Percentiles rank a stretch among this genome's conserved stretches.
Conservation (phyloP, 92 coral and sea anemone genomes). For the Isaurus tuberculatus region DNA sequence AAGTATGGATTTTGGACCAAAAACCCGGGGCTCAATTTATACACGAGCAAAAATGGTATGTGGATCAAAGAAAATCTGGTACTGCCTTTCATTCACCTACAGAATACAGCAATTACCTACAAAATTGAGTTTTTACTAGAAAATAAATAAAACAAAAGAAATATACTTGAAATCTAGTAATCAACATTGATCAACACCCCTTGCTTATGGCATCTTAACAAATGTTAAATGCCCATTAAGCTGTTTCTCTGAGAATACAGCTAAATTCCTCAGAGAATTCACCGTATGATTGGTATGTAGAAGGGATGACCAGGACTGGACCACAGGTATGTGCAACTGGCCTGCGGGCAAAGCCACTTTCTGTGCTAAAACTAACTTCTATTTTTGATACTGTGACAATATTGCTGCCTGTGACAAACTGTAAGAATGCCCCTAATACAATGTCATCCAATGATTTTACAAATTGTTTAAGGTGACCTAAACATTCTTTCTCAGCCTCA, state of each 20-base stretch:
- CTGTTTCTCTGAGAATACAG: conserved; percentile 42
- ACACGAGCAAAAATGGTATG: background rate
- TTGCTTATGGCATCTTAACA: too few species aligned
- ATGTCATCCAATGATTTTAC: conserved; percentile 52
- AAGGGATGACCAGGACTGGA: conserved; percentile 50
- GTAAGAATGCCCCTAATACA: conserved; percentile 23
- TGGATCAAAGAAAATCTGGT: background rate
- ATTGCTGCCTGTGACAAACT: conserved; percentile 53
- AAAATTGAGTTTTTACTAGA: background rate
- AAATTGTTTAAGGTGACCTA: conserved; percentile 51
- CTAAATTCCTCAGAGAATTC: conserved; percentile 54
- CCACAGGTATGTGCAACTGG: conserved; percentile 66
- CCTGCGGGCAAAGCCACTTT: conserved; percentile 27
- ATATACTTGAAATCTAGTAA: background rate
- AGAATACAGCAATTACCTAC: background rate
- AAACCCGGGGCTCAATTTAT: background rate
- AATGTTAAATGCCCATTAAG: conserved; percentile 27
- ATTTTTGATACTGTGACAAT: conserved; percentile 40
- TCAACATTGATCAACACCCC: too few species aligned
- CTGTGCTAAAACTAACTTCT: conserved; percentile 46
- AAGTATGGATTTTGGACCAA: background rate
- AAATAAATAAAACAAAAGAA: background rate
- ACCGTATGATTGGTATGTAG: conserved; percentile 49
- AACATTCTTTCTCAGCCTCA: conserved; percentile 54
- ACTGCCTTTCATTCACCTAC: background rate